These are phyloP conservation scores for Lutjanus erythropterus DNA, from an alignment of 2,113 vertebrate genomes.

Conservation along the genomic window DNA sequence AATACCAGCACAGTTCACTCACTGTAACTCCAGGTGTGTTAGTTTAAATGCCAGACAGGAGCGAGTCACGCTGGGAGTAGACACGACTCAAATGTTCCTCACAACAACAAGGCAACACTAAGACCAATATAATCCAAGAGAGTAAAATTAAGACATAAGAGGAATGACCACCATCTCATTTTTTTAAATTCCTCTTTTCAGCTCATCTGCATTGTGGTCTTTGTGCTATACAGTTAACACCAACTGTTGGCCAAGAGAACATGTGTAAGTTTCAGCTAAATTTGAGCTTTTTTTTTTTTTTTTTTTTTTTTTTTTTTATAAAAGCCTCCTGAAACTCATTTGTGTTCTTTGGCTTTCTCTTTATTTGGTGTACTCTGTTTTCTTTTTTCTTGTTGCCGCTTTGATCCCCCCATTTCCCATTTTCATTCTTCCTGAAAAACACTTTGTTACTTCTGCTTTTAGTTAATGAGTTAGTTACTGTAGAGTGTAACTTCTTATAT, in stretches of 20 bases:
- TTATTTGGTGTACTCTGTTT: too few relatives aligned
- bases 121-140: background rate
- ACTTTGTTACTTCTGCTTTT: background rate
- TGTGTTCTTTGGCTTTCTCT: background rate
- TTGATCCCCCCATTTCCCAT: background rate
- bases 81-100: slow-evolving; percentile 12
- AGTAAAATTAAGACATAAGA: background rate
- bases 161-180: background rate
- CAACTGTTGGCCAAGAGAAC: too few relatives aligned
- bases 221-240: background rate
- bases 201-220: background rate
- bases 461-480: background rate
- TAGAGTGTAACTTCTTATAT: background rate
- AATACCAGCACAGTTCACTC: slow-evolving; percentile 44
- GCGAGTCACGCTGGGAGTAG: slow-evolving; percentile 33
- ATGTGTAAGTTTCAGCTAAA: too few relatives aligned
- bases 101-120: slow-evolving; percentile 28
- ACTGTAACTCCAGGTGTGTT: slow-evolving; percentile 56
- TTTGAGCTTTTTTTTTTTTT: too few relatives aligned
- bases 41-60: slow-evolving; percentile 24
- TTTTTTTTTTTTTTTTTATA: too few relatives aligned
- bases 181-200: too few relatives aligned
- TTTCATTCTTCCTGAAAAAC: background rate
- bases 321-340: background rate
- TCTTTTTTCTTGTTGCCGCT: background rate